Evolutionary conservation across 2,797 vertebrate species (phyloP).

Genomic region (Masticophis lateralis): DNA sequence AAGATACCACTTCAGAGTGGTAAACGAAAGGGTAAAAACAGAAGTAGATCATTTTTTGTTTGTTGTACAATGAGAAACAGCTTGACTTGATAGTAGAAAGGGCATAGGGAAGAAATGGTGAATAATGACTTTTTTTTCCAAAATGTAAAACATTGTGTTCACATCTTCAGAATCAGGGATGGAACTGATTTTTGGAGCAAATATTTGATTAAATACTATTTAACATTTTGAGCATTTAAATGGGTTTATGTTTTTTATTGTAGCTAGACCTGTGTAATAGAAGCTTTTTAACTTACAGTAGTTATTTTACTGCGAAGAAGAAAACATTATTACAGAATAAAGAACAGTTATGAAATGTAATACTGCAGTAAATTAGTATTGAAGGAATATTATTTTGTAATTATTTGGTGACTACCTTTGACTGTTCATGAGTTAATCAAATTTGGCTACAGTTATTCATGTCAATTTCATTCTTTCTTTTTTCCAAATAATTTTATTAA

Average conservation of each 20-base stretch:
- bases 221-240: constrained; percentile 25
- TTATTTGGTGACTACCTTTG: background rate
- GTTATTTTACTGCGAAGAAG: background rate
- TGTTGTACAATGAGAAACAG: background rate
- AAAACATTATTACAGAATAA: background rate
- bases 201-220: constrained; percentile 58
- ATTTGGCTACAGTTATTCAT: background rate
- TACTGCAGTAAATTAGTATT: background rate
- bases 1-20: background rate
- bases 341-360: background rate
- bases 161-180: constrained; percentile 46
- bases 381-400: background rate
- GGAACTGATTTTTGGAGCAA: constrained; percentile 49
- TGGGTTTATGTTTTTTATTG: constrained; percentile 41
- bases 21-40: background rate
- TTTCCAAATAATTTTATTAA: background rate
- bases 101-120: background rate
- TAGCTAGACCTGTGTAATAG: background rate
- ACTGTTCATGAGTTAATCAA: background rate
- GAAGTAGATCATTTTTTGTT: background rate
- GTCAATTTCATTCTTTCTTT: background rate
- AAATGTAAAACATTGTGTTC: constrained; percentile 25
- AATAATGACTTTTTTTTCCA: background rate
- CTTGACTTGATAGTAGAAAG: background rate
- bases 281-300: background rate